Base-by-base conservation (phyloP, 1,140 invertebrate species). In the Nephila pilipes region DNA sequence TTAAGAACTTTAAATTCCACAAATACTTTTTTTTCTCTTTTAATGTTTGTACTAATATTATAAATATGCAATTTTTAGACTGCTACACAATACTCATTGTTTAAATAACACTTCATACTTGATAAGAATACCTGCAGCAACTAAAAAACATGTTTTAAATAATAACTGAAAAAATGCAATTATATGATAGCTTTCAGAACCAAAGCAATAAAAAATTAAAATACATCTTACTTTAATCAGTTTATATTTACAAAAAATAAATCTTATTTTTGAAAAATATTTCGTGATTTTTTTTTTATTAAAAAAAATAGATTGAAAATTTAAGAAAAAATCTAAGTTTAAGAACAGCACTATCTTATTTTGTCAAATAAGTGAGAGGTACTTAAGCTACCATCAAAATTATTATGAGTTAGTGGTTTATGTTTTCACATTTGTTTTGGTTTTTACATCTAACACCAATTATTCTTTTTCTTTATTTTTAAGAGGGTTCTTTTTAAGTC, bases 311-410 rank as follows among this genome's bases (percentile, higher is more conserved):
- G 16, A 0, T 3, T 18, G 20, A 60, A 22, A 0, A 1, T 20
- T 18, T 20, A 12, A 3, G 14, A 75, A 75, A 75, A 75, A 75
- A 3, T 4, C 2, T 18, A 16, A 36, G 32, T 75, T 36, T 5
- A 36, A 25, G 32, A 75, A 36, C 14, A 75, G 32, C 69, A 32
- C 36, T 75, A 75, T 75, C 29, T 75, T 36, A 75, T 75, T 75
- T 75, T 32, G 29, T 18, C 29, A 16, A 32, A 32, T 32, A 32
- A 75, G 29, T 75, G 29, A 75, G 69, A 16, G 29, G 29, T 75
- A 36, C 69, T 75, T 75, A 75, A 75, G 32, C 29, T 29, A 6
- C 69, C 29, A 75, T 75, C 69, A 75, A 75, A 75, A 75, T 75
- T 75, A 75, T 75, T 75, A 36, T 6, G 69, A 32, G 25, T 75